Evolutionary conservation across 1,140 invertebrate species (phyloP).

Genomic region (Drosophila pseudoobscura): DNA sequence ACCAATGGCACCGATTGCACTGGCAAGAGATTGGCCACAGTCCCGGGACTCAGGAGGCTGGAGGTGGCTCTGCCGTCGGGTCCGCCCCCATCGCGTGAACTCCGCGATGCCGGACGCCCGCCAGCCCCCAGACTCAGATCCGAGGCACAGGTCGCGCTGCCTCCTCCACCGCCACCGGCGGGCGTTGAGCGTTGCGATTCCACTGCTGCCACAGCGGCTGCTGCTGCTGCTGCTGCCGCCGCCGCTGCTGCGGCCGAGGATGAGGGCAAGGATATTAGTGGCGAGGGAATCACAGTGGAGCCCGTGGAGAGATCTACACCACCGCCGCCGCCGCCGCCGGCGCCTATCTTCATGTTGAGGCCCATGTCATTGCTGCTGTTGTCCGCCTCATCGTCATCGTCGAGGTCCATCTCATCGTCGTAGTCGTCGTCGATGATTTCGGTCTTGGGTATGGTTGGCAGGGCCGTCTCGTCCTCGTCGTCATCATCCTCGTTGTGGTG

Average conservation of each 20-base stretch:
- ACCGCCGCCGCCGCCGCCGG: slow-evolving; percentile 24
- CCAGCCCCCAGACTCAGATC: slow-evolving; percentile 63
- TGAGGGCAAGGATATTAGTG: slow-evolving; percentile 61
- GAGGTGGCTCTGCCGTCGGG: slow-evolving; percentile 34
- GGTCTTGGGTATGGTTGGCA: slow-evolving; percentile 57
- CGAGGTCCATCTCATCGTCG: slow-evolving; percentile 79
- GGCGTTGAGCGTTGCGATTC: slow-evolving; percentile 67
- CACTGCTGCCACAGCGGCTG: slow-evolving; percentile 51
- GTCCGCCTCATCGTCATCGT: slow-evolving; percentile 77
- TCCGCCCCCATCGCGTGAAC: slow-evolving; percentile 65
- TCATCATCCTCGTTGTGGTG: slow-evolving; percentile 50
- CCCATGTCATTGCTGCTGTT: slow-evolving; percentile 80
- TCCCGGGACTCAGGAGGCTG: slow-evolving; percentile 83
- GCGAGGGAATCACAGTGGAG: slow-evolving; percentile 72
- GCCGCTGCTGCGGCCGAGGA: slow-evolving; percentile 62
- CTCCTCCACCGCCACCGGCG: slow-evolving; percentile 29
- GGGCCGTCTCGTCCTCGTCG: slow-evolving; percentile 46
- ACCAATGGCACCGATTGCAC: slow-evolving; percentile 94
- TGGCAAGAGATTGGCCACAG: slow-evolving; percentile 91
- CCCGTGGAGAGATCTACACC: slow-evolving; percentile 69
- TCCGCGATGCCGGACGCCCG: slow-evolving; percentile 69
- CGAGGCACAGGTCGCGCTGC: slow-evolving; percentile 38
- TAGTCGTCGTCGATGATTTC: slow-evolving; percentile 73
- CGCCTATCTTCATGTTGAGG: slow-evolving; percentile 78
- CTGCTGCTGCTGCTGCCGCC: slow-evolving; percentile 45